Percentiles rank a stretch among this genome's conserved stretches.
Conservation (phyloP, 1,140 invertebrate species). For the Brachionus asplanchnoidis region DNA sequence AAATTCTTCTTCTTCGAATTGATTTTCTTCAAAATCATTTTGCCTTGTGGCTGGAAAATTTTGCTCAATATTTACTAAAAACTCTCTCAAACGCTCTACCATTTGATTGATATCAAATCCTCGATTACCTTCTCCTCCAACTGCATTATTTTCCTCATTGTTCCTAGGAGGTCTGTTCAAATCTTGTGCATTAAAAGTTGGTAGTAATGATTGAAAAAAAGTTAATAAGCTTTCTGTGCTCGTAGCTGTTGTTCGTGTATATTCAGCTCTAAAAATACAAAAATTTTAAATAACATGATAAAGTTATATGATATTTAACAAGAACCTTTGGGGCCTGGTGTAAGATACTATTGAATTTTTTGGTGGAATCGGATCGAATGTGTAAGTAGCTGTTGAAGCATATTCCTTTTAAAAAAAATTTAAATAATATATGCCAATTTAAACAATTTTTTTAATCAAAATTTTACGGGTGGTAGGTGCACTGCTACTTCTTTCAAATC, state of each 20-base stretch:
- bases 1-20: background rate
- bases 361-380: slow-evolving; percentile 72
- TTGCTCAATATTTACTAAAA: slow-evolving; percentile 25
- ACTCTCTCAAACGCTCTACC: slow-evolving; percentile 8
- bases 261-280: background rate
- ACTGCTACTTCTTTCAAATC: slow-evolving; percentile 70
- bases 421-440: background rate
- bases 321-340: slow-evolving; percentile 58
- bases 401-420: no score
- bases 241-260: background rate
- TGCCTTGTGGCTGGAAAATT: slow-evolving; percentile 11
- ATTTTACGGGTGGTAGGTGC: slow-evolving; percentile 58
- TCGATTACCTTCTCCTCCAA: background rate
- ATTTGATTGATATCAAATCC: slow-evolving; percentile 40
- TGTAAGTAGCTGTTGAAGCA: slow-evolving; percentile 32
- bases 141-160: background rate
- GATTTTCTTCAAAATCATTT: background rate
- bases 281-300: no score
- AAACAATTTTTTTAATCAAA: background rate
- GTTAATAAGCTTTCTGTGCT: slow-evolving; percentile 54
- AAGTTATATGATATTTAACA: no score
- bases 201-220: slow-evolving; percentile 66
- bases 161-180: background rate
- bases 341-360: slow-evolving; percentile 70
- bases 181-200: slow-evolving; percentile 58